A percentile compares a stretch with the other conserved stretches of the same genome.
Evolutionary conservation across 2,797 vertebrate species (phyloP).

Genomic region (Manis javanica): DNA sequence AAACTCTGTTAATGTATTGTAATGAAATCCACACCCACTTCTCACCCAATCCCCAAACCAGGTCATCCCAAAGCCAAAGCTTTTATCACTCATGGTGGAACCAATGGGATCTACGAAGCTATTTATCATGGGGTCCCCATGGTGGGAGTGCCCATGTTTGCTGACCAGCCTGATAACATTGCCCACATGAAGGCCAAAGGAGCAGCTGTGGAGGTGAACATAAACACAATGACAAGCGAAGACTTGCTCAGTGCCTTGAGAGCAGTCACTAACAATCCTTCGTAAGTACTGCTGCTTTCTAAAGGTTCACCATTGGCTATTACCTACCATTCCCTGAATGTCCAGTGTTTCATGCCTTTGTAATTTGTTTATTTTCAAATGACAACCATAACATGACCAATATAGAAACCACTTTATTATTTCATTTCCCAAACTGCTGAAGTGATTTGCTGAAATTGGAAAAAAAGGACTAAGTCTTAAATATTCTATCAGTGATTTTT

Average conservation of each 20-base stretch:
- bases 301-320: neutral
- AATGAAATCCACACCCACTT: neutral
- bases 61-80: slow-evolving; percentile 94
- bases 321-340: neutral
- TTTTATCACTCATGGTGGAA: slow-evolving; percentile 91
- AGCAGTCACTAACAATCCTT: slow-evolving; percentile 85
- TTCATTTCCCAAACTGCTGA: neutral
- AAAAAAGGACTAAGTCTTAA: neutral
- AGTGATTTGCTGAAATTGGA: neutral
- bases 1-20: neutral
- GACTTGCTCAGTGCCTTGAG: slow-evolving; percentile 90
- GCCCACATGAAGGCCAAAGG: slow-evolving; percentile 91
- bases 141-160: slow-evolving; percentile 94
- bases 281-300: slow-evolving; percentile 80
- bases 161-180: slow-evolving; percentile 93
- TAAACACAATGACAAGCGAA: slow-evolving; percentile 85
- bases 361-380: neutral
- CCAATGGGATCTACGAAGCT: slow-evolving; percentile 95
- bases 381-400: neutral
- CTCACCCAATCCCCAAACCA: slow-evolving; percentile 76
- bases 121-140: slow-evolving; percentile 95
- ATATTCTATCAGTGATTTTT: neutral
- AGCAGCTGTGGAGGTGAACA: slow-evolving; percentile 88
- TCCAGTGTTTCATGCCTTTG: neutral
- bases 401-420: neutral